Percentiles rank a stretch among this genome's conserved stretches.
phyloP scores from a whole-genome alignment of 2,113 vertebrate species.

The Ageneiosus marmoratus region DNA sequence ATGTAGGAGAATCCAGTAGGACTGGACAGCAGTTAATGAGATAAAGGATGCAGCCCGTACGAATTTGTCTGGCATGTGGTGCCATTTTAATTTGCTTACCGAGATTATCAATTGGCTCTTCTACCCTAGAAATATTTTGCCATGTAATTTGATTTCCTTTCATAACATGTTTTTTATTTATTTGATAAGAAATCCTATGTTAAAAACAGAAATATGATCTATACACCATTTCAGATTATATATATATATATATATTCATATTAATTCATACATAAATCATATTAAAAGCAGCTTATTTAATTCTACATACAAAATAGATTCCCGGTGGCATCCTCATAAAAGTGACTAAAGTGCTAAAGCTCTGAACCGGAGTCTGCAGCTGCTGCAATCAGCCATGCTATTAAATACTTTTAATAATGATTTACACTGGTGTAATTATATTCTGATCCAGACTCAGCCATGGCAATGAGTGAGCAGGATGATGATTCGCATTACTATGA shows the following conservation, averaged over 20 bases:
- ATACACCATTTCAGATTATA: neutral
- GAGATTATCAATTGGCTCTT: slow-evolving; percentile 50
- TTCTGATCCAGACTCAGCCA: slow-evolving; percentile 53
- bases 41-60: slow-evolving; percentile 51
- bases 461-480: slow-evolving; percentile 42
- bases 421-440: slow-evolving; percentile 61
- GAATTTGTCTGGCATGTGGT: slow-evolving; percentile 55
- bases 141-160: slow-evolving; percentile 1
- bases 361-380: slow-evolving; percentile 43
- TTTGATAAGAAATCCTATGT: neutral
- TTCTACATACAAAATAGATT: neutral
- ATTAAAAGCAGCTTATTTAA: neutral
- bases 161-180: neutral
- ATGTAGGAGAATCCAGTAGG: slow-evolving; percentile 67
- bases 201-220: too few species aligned
- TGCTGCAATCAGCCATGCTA: slow-evolving; percentile 54
- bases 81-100: slow-evolving; percentile 59
- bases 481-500: slow-evolving; percentile 59
- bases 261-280: neutral
- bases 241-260: neutral
- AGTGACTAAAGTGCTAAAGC: slow-evolving; percentile 37
- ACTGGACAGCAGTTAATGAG: slow-evolving; percentile 57
- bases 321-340: slow-evolving; percentile 20
- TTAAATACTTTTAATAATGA: slow-evolving; percentile 50
- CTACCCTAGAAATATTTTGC: slow-evolving; percentile 27